Evolutionary conservation across 2,113 vertebrate species (phyloP).

Genomic region (Motacilla tschutschensis): DNA sequence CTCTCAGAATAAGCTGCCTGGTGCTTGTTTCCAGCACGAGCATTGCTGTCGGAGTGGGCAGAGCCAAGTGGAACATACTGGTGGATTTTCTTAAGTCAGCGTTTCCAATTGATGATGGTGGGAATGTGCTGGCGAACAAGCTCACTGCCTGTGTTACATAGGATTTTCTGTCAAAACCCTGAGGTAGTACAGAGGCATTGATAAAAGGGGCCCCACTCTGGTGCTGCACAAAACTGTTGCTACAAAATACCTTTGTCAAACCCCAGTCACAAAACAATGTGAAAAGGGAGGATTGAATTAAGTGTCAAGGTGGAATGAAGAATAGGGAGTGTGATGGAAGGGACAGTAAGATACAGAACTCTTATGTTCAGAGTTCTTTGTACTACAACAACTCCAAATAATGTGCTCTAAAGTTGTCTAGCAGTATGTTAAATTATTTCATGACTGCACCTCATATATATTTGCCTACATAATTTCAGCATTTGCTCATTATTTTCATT

Average conservation of each 20-base stretch:
- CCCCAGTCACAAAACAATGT: neutral
- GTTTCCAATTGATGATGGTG: slow-evolving; percentile 54
- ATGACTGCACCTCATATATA: neutral
- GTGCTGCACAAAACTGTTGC: neutral
- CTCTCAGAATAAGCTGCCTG: slow-evolving; percentile 25
- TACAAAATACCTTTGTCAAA: slow-evolving; percentile 25
- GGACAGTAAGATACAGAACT: neutral
- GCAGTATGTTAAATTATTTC: neutral
- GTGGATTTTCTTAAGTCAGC: slow-evolving; percentile 52
- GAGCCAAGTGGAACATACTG: slow-evolving; percentile 10
- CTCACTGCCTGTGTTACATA: slow-evolving; percentile 10
- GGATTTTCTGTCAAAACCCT: slow-evolving; percentile 47
- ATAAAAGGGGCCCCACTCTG: slow-evolving; percentile 11
- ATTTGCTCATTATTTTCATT: neutral
- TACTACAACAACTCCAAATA: neutral
- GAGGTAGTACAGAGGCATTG: slow-evolving; percentile 19
- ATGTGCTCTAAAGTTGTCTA: neutral
- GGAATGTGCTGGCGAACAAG: slow-evolving; percentile 30
- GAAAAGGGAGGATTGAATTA: neutral
- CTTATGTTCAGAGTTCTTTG: neutral
- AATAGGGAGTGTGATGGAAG: neutral
- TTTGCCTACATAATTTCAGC: neutral
- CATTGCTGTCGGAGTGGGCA: neutral
- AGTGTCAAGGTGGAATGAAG: neutral
- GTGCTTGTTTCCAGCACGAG: neutral